Evolutionary conservation across 2,797 vertebrate genomes (phyloP).

Genomic region (Sciurus vulgaris): DNA sequence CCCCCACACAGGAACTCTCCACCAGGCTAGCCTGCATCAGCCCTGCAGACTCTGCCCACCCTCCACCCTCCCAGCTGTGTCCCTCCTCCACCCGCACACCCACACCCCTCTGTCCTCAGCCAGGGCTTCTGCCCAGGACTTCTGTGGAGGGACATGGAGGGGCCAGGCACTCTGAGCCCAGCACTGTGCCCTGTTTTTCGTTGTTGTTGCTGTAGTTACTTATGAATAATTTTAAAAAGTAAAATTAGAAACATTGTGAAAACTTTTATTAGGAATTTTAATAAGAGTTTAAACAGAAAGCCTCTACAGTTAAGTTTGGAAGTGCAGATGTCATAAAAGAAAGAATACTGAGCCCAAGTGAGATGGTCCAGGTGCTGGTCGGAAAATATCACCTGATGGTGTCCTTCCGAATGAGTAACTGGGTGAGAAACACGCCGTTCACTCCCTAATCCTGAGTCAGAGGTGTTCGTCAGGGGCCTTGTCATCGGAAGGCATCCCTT

Average conservation of each 20-base stretch:
- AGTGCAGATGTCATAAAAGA: neutral
- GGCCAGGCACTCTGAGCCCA: fast-evolving
- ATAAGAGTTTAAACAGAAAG: neutral
- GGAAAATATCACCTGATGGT: neutral
- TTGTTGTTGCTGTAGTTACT: too few relatives aligned
- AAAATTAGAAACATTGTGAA: neutral
- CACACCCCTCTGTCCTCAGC: neutral
- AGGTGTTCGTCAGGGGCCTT: fast-evolving
- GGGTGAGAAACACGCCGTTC: neutral
- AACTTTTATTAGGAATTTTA: neutral
- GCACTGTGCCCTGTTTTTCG: neutral
- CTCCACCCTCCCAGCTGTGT: neutral
- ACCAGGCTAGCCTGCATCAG: fast-evolving
- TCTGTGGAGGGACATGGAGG: neutral
- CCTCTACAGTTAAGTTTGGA: neutral
- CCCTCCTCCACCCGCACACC: too few relatives aligned
- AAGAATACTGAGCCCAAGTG: fast-evolving
- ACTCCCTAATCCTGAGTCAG: fast-evolving
- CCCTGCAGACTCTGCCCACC: neutral
- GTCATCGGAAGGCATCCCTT: neutral
- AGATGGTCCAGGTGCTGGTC: neutral
- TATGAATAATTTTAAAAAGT: neutral
- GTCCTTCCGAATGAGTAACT: fast-evolving
- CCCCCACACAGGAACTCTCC: neutral
- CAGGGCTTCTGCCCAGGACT: neutral